Evolutionary conservation across 2,888 invertebrate genomes (phyloP).

Genomic region (Drymonia ruficornis): DNA sequence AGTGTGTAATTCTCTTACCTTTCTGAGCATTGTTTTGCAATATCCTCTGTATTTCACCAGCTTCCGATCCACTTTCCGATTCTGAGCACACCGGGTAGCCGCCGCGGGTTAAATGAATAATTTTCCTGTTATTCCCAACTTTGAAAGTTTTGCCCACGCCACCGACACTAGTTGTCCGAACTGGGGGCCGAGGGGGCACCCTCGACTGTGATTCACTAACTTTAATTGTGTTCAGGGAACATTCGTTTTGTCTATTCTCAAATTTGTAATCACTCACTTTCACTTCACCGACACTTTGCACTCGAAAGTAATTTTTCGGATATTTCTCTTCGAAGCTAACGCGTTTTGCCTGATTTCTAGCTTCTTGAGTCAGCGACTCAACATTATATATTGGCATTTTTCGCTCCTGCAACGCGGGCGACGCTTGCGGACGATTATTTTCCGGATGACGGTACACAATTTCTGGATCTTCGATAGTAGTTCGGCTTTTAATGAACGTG

Average conservation of each 20-base stretch:
- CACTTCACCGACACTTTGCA: constrained; percentile 32
- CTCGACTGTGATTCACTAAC: constrained; percentile 38
- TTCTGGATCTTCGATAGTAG: constrained; percentile 46
- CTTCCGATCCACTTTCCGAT: constrained; percentile 90
- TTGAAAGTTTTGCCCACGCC: constrained; percentile 39
- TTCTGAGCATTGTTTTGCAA: constrained; percentile 62
- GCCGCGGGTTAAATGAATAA: constrained; percentile 33
- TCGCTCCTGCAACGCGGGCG: constrained; percentile 38
- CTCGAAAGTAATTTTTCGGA: constrained; percentile 27
- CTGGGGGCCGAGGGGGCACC: constrained; percentile 64
- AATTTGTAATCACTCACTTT: constrained; percentile 39
- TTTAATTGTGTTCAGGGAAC: constrained; percentile 28
- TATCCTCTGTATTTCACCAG: constrained; percentile 88
- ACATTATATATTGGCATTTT: constrained; percentile 45
- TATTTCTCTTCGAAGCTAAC: constrained; percentile 63
- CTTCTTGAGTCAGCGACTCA: constrained; percentile 49
- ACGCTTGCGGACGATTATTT: constrained; percentile 35
- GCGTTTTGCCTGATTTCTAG: constrained; percentile 51
- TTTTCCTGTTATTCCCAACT: constrained; percentile 47
- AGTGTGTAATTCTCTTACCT: constrained; percentile 43
- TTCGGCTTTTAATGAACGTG: constrained; percentile 55
- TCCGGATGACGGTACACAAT: constrained; percentile 64
- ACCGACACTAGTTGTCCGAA: constrained; percentile 69
- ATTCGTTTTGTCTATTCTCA: constrained; percentile 30
- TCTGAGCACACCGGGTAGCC: constrained; percentile 76